Evolutionary conservation across 2,113 vertebrate genomes (phyloP), one percentile per base, ranked within the genome.

Genomic region (Andinoacara biseriatus): DNA sequence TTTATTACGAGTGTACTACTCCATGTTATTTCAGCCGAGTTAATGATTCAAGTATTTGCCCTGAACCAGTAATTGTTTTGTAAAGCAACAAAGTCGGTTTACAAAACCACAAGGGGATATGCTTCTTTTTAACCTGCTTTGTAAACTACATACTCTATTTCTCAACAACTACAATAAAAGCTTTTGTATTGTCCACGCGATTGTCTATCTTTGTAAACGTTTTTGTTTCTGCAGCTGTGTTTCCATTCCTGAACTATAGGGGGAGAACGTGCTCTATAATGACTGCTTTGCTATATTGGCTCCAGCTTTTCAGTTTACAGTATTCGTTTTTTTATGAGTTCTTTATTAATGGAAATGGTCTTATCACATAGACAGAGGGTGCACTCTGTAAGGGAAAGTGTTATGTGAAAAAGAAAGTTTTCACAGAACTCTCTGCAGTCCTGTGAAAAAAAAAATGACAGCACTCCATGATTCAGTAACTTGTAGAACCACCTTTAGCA

Each of bases 181-280:
- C 4, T 72, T 10, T 31, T n/a, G 67, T 31, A 40, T 29, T 52
- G 2, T 5, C 20, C 9, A 49, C 67, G 31, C 17, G 31, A 72
- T 31, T 5, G 29, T 18, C 26, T 43, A 1, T 69, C 26, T 18
- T 17, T 10, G 0, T 3, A 5, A 43, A 43, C 35, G 49, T 49
- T 62, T 14, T 22, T 31, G 17, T 3, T 17, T 82, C 60, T 10
- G 31, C 0, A 69, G 26, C 11, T 90, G 85, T 59, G 49, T 46
- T 91, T 78, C 75, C 65, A 63, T 52, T 56, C 0, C 9, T 62
- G 29, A 33, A 29, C 88, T 14, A 82, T 63, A 87, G 90, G 81
- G 87, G 84, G 83, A 22, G 85, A 10, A 63, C 57, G 74, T 63
- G 76, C 7, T 69, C 89, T 76, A 58, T 22, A 10, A n/a, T 14